Evolutionary conservation across 2,797 vertebrate species (phyloP), one percentile per base, ranked within the genome.

Genomic region (Phylloscopus collybita): DNA sequence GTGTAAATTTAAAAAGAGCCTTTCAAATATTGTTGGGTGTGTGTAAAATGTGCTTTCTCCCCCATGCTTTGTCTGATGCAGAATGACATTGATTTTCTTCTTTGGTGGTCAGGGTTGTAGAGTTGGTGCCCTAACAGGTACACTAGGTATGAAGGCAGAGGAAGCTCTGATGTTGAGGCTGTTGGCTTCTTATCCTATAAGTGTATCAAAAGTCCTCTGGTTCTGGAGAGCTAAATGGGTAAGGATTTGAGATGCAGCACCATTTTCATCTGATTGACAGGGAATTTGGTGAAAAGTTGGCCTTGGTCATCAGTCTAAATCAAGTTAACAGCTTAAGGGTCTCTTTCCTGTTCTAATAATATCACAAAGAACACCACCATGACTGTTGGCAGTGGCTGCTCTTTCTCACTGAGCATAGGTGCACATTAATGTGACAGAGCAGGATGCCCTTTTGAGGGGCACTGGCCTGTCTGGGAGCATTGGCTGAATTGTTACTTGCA

Each of bases 1-100:
- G 61, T 65, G 67, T 82, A 65, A 94, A 95, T 97, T 70, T 54
- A 71, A 92, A 85, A 93, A 73, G 27, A 86, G 11, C 23, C 47
- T 19, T 75, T 90, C 62, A 81, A 50, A 66, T 30, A 71, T 12
- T 47, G 42, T 25, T n/a, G 64, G 18, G 14, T 64, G 9, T 34
- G 12, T 71, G 34, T 44, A 47, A 86, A 80, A 84, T 20, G n/a
- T 67, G 34, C 36, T 86, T 81, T 50, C 60, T 54, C 13, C 16
- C 11, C 2, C 6, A 3, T 19, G 2, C 17, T 51, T 81, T 51
- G 16, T 34, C 40, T 73, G 30, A 78, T 67, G 78, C 67, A 83
- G 38, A 61, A 83, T 59, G 42, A 59, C n/a, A 18, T 13, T 50
- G 38, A 38, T 88, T 87, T 78, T 93, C 34, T 64, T 67, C 51